Percentiles rank a stretch among this genome's conserved stretches.
Conservation (phyloP, 2,888 invertebrate species). For the Melitaea athalia region DNA sequence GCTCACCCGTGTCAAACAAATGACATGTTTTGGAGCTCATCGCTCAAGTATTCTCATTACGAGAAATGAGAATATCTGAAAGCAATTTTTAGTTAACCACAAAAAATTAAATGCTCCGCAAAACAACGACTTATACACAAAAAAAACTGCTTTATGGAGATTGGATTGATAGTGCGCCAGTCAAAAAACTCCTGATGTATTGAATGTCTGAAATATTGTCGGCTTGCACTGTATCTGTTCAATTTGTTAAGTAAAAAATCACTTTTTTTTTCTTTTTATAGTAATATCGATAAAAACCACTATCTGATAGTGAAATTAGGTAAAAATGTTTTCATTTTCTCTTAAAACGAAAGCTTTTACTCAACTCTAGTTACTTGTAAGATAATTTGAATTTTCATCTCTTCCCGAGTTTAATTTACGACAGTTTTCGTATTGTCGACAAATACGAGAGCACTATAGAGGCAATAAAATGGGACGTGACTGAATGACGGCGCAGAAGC, state of each 20-base stretch:
- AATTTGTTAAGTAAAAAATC: not conserved
- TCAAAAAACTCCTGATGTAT: not conserved
- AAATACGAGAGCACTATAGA: conserved; percentile 2
- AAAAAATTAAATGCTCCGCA: not conserved
- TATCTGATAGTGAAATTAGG: not conserved
- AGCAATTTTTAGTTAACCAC: not conserved
- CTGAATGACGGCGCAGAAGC: conserved; percentile 11
- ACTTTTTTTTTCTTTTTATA: not conserved
- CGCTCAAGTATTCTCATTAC: conserved; percentile 20
- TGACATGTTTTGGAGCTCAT: conserved; percentile 25
- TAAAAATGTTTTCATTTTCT: not conserved
- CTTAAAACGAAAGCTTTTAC: not conserved
- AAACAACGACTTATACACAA: not conserved
- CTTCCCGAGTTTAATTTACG: conserved; percentile 9
- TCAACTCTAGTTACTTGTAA: not conserved
- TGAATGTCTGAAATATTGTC: not conserved
- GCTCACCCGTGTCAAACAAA: conserved; percentile 29
- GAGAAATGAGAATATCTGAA: conserved; percentile 17
- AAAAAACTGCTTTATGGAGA: not conserved
- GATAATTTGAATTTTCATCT: conserved; percentile 4
- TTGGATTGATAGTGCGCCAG: not conserved
- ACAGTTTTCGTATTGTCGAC: conserved; percentile 11
- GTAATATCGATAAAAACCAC: not conserved
- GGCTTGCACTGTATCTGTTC: not conserved
- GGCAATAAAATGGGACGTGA: conserved; percentile 12